Base-by-base conservation (phyloP, 2,888 invertebrate genomes). In the Tricholauxania praeusta region DNA sequence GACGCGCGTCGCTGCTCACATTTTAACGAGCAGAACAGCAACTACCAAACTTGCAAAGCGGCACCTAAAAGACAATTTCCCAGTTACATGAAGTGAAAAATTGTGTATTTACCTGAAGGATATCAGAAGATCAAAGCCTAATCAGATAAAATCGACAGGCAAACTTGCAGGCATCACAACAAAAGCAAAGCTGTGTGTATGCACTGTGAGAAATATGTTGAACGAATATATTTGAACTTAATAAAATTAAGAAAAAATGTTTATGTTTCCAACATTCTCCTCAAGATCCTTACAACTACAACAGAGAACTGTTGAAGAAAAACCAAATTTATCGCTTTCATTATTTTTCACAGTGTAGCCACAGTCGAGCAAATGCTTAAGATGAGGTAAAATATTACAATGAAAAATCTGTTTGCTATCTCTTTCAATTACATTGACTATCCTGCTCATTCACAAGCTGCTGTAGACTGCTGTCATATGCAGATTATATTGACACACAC, bases 41-140 rank as follows among this genome's bases (percentile, higher is more conserved):
- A 39, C 39, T 39, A 10, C 39, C 10, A 39, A 39, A 39, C 39
- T 39, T 39, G 39, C 10, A 39, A 28, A 39, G 14, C 57, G 14
- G 64, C 17, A 51, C 12, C 51, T 51, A 74, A 75, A 74, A 75
- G 71, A 63, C 77, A 77, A 77, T 77, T 72, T 74, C 69, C 60
- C 65, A 66, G 72, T 75, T 74, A 74, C 60, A 64, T 74, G 75
- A 76, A 76, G 77, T 76, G 76, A 77, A 76, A 76, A 76, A 74
- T 77, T 76, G 75, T 75, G 72, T 75, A 74, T 77, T 77, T 74
- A 75, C 75, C 75, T 76, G 75, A 71, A 77, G 75, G 77, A 76
- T 75, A 74, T 74, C 69, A 72, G 73, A 69, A 76, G 75, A 77
- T 77, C 76, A 77, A 76, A 76, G 76, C 75, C 74, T 74, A 77